phyloP scores from a whole-genome alignment of 2,797 vertebrate species.

The Capromys pilorides region DNA sequence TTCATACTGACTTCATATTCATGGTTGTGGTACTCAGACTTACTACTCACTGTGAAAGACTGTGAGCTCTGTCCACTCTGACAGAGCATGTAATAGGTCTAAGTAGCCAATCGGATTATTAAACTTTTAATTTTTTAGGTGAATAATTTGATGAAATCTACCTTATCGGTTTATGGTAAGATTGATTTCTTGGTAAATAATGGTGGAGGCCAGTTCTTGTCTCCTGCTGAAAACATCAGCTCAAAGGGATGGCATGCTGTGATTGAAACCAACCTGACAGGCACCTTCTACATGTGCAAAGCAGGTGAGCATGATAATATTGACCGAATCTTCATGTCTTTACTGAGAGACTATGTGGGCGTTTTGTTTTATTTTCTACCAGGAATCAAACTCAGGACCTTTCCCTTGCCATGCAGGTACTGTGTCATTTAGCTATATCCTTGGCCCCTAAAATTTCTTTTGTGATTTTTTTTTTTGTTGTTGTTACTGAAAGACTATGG shows the following conservation, averaged over 20 bases:
- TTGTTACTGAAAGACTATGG: neutral
- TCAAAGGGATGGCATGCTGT: conserved; percentile 97
- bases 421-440: no score
- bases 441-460: no score
- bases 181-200: conserved; percentile 97
- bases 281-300: conserved; percentile 96
- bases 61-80: neutral
- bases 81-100: neutral
- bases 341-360: neutral
- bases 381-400: no score
- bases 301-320: conserved; percentile 86
- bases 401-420: no score
- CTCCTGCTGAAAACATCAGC: conserved; percentile 88
- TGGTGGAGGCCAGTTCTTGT: conserved; percentile 93
- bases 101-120: neutral
- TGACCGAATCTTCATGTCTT: neutral
- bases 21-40: neutral
- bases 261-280: conserved; percentile 95
- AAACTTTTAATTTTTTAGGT: conserved; percentile 87
- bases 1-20: neutral
- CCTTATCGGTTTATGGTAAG: conserved; percentile 87
- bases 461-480: no score
- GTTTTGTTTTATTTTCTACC: no score
- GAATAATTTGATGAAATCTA: conserved; percentile 89
- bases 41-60: neutral